Base-by-base conservation (phyloP, 2,888 invertebrate genomes). In the Eristalis pertinax region DNA sequence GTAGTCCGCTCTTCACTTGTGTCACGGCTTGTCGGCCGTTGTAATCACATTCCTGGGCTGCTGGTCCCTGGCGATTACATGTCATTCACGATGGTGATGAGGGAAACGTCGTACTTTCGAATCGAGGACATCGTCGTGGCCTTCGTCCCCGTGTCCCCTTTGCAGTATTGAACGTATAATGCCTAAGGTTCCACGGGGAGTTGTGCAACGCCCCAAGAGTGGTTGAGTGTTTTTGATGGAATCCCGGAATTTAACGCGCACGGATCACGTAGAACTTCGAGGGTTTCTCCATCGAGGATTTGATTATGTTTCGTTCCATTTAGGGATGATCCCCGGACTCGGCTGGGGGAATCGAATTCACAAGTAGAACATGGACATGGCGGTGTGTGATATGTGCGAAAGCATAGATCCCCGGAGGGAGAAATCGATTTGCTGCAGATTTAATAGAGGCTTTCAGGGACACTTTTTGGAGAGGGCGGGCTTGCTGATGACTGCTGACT, bases 21-120 rank as follows among this genome's bases (percentile, higher is more conserved):
- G 69, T 32, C 79, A 70, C 84, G 64, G n/a, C n/a, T 5, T 19
- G 26, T 75, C 15, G 29, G 41, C 79, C 56, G 41, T 63, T 67
- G 63, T 84, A 75, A 75, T 75, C 70, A 75, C 56, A 70, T 56
- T 75, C 62, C 60, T 1, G 60, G 64, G 56, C 38, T 56, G 73
- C 43, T 50, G 38, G 22, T 86, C 85, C 85, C 85, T 8, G 58
- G 77, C 32, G 77, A 74, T 82, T 82, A 78, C 76, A 78, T 78
- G 74, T 78, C 85, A 70, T 69, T 75, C 64, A 50, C 50, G 69
- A 67, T 70, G n/a, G 58, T 73, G 81, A 81, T 65, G 73, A 77
- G 73, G 81, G 77, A 73, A 73, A 67, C 67, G 43, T 56, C 29
- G 13, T 29, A 35, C 62, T 62, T 35, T 63, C 24, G 32, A 69